phyloP scores from a whole-genome alignment of 1,140 invertebrate species.

The Lamellibrachia luymesi region DNA sequence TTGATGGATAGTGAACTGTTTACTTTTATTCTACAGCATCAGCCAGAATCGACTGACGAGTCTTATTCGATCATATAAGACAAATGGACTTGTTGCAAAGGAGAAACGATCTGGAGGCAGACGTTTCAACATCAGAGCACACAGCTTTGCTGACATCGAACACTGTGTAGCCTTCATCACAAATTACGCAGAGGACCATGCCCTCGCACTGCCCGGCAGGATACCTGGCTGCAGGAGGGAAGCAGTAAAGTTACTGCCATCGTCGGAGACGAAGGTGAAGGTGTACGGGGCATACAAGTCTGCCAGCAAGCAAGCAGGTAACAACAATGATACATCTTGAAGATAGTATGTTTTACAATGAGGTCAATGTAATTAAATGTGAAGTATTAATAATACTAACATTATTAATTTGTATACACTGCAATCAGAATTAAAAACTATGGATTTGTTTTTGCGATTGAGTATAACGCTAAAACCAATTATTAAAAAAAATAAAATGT shows the following conservation, averaged over 20 bases:
- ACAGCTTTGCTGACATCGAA: constrained; percentile 27
- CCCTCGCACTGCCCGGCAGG: constrained; percentile 33
- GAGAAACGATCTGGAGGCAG: constrained; percentile 14
- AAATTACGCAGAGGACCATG: constrained; percentile 32
- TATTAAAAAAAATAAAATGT: neutral
- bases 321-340: too few relatives aligned
- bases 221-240: constrained; percentile 32
- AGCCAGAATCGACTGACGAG: neutral
- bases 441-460: neutral
- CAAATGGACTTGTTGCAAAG: constrained; percentile 13
- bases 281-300: constrained; percentile 17
- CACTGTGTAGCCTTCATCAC: constrained; percentile 29
- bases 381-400: neutral
- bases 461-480: neutral
- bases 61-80: constrained; percentile 7
- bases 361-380: too few relatives aligned
- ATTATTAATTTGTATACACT: neutral
- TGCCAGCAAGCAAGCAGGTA: too few relatives aligned
- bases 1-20: neutral
- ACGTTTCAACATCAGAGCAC: neutral
- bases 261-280: constrained; percentile 17
- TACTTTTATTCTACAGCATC: constrained; percentile 7
- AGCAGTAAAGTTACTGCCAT: constrained; percentile 31
- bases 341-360: neutral
- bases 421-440: neutral